These are phyloP conservation scores for Pan troglodytes DNA, from an alignment of 2,113 vertebrate species.

Conservation along the genomic window NHGRI_mPanTro3-v2.1_pri NC_072414.2:48112001-48112500, in stretches of 20 bases:
- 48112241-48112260: constrained; percentile 86
- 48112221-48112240: constrained; percentile 81
- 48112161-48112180: constrained; percentile 83
- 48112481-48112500: constrained; percentile 96
- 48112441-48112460: constrained; percentile 89
- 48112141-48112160: constrained; percentile 76
- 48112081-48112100: constrained; percentile 70
- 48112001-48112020: constrained; percentile 72
- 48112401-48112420: constrained; percentile 98
- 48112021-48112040: constrained; percentile 63
- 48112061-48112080: constrained; percentile 57
- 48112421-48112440: constrained; percentile 98
- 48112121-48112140: constrained; percentile 71
- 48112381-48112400: constrained; percentile 96
- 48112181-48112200: constrained; percentile 84
- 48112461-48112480: constrained; percentile 96
- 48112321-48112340: constrained; percentile 92
- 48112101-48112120: constrained; percentile 66
- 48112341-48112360: constrained; percentile 91
- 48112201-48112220: constrained; percentile 82
- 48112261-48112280: constrained; percentile 88
- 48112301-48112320: constrained; percentile 95
- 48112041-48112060: constrained; percentile 62
- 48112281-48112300: constrained; percentile 90
- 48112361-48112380: constrained; percentile 89